These are phyloP conservation scores for Abramis brama DNA, from an alignment of 2,113 vertebrate genomes.

Conservation along the genomic window DNA sequence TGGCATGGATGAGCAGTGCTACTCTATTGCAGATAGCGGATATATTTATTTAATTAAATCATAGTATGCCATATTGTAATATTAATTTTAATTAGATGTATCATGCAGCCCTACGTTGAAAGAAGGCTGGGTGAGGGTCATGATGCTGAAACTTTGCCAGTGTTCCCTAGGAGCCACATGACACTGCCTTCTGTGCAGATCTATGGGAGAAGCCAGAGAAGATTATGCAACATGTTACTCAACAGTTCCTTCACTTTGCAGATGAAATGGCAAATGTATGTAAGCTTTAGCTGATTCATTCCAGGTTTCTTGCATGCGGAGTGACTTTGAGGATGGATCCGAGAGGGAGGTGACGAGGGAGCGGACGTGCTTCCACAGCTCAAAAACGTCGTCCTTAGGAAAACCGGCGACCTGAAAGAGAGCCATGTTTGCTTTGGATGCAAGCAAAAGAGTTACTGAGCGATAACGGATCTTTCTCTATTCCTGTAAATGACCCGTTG, in stretches of 20 bases:
- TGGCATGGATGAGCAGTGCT: too few relatives aligned
- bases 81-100: too few relatives aligned
- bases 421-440: slow-evolving; percentile 69
- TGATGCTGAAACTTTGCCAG: background rate
- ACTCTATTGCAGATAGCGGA: too few relatives aligned
- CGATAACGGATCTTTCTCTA: slow-evolving; percentile 63
- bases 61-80: too few relatives aligned
- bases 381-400: slow-evolving; percentile 39
- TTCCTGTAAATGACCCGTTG: slow-evolving; percentile 65
- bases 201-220: slow-evolving; percentile 30
- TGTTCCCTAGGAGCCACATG: background rate
- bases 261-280: slow-evolving; percentile 40
- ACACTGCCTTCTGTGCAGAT: slow-evolving; percentile 16
- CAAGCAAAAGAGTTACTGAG: slow-evolving; percentile 66
- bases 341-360: slow-evolving; percentile 39
- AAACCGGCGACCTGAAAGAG: slow-evolving; percentile 50
- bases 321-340: slow-evolving; percentile 31
- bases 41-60: too few relatives aligned
- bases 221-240: slow-evolving; percentile 41
- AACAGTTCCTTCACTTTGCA: slow-evolving; percentile 20
- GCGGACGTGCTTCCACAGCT: slow-evolving; percentile 34
- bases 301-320: slow-evolving; percentile 32
- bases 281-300: slow-evolving; percentile 31
- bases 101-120: background rate
- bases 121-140: background rate